phyloP scores from a whole-genome alignment of 2,797 vertebrate species.

The Gobionotothen gibberifrons region DNA sequence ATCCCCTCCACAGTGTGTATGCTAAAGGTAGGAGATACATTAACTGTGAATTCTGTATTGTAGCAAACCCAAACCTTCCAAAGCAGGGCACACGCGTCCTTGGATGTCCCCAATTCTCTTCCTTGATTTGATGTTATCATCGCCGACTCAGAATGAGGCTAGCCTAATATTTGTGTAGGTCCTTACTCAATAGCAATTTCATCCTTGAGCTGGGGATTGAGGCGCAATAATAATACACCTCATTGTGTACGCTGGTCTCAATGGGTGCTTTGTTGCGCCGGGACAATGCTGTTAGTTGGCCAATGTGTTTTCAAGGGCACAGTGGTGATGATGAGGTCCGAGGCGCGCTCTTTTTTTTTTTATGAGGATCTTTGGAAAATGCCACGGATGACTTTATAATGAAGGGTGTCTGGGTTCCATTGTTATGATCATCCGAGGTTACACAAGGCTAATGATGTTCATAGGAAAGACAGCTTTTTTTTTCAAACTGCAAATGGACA shows the following conservation, averaged over 20 bases:
- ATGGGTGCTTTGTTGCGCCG: slow-evolving; percentile 53
- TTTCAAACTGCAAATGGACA: slow-evolving; percentile 60
- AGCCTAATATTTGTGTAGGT: slow-evolving; percentile 57
- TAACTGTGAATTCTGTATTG: slow-evolving; percentile 42
- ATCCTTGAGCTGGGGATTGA: slow-evolving; percentile 56
- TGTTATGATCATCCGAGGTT: slow-evolving; percentile 47
- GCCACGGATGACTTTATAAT: slow-evolving; percentile 55
- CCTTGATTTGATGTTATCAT: slow-evolving; percentile 62
- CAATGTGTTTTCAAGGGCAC: slow-evolving; percentile 68
- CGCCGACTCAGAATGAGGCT: slow-evolving; percentile 50
- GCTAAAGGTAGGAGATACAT: slow-evolving; percentile 64
- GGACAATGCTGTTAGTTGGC: slow-evolving; percentile 49
- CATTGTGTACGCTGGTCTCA: slow-evolving; percentile 55
- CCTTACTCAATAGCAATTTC: slow-evolving; percentile 67
- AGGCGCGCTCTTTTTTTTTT: slow-evolving; percentile 29
- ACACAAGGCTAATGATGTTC: slow-evolving; percentile 49
- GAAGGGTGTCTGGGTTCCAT: slow-evolving; percentile 43
- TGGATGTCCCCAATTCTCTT: slow-evolving; percentile 45
- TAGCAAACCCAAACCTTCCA: slow-evolving; percentile 42
- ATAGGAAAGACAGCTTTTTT: slow-evolving; percentile 52
- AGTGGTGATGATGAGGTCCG: slow-evolving; percentile 43
- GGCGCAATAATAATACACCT: slow-evolving; percentile 53
- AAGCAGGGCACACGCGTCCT: slow-evolving; percentile 64
- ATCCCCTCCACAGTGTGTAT: slow-evolving; percentile 49
- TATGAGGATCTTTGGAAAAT: slow-evolving; percentile 50